Evolutionary conservation across 2,797 vertebrate species (phyloP).

Genomic region (Epinephelus malabaricus): DNA sequence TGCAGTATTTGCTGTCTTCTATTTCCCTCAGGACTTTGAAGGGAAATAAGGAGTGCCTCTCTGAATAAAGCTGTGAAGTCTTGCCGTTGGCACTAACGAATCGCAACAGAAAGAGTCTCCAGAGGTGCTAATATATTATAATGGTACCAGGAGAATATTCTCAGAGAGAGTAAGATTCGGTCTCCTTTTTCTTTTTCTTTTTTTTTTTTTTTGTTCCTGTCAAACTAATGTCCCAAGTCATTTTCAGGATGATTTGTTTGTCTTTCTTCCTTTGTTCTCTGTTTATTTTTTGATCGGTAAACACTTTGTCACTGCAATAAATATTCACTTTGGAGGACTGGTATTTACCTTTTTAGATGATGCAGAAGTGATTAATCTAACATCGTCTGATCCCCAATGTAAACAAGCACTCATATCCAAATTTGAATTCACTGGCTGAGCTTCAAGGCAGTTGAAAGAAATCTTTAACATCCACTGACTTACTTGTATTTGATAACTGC

Average conservation of each 20-base stretch:
- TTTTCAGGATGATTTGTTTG: constrained; percentile 27
- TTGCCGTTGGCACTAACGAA: constrained; percentile 51
- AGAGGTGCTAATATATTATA: constrained; percentile 53
- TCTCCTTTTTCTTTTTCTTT: background rate
- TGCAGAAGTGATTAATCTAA: background rate
- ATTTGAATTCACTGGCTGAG: background rate
- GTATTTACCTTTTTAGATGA: background rate
- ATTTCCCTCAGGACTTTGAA: constrained; percentile 61
- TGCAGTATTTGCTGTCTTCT: constrained; percentile 58
- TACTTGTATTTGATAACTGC: background rate
- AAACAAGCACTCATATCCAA: constrained; percentile 2
- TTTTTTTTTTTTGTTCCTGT: background rate
- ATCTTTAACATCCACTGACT: background rate
- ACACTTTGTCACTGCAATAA: background rate
- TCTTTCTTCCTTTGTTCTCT: background rate
- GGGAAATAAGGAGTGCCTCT: constrained; percentile 44
- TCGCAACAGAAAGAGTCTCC: constrained; percentile 47
- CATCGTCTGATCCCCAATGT: background rate
- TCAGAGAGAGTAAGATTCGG: constrained; percentile 27
- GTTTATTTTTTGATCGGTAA: background rate
- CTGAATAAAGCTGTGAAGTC: constrained; percentile 56
- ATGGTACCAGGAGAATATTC: constrained; percentile 39
- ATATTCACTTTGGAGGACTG: background rate
- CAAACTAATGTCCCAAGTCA: background rate
- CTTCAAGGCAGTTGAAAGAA: background rate